Conservation (phyloP, 2,888 invertebrate genomes). For the Bellardia bayeri region DNA sequence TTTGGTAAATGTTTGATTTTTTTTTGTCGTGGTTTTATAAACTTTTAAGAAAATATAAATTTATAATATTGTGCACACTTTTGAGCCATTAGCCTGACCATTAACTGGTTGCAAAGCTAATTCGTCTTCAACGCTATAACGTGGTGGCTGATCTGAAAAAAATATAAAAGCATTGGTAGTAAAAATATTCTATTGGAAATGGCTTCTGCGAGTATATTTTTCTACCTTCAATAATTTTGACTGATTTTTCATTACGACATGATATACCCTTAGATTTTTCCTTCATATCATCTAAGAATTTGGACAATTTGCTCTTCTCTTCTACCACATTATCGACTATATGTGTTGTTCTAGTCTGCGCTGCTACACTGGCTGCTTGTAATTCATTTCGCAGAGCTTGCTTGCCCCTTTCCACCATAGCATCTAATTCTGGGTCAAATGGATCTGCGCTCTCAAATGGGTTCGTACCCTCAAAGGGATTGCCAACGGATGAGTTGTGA, state of each 20-base stretch:
- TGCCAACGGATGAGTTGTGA: conserved; percentile 78
- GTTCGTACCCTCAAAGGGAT: conserved; percentile 74
- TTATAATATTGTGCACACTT: conserved; percentile 83
- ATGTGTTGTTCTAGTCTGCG: conserved; percentile 62
- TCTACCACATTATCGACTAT: conserved; percentile 73
- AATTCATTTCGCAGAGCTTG: conserved; percentile 77
- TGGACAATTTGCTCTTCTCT: conserved; percentile 79
- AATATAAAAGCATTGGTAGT: conserved; percentile 10
- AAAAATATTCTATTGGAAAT: not conserved
- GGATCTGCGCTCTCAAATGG: conserved; percentile 73
- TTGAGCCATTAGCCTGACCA: conserved; percentile 78
- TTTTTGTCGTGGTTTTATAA: conserved; percentile 8
- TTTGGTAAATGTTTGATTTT: conserved; percentile 31
- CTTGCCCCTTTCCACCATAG: conserved; percentile 77
- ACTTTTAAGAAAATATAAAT: conserved; percentile 13
- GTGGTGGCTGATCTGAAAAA: conserved; percentile 80
- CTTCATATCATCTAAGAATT: conserved; percentile 80
- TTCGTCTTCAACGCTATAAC: conserved; percentile 76
- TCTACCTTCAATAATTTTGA: conserved; percentile 80
- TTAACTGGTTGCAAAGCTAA: conserved; percentile 73
- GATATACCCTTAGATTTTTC: conserved; percentile 78
- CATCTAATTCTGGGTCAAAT: conserved; percentile 78
- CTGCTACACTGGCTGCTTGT: conserved; percentile 75
- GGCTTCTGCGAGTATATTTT: not conserved
- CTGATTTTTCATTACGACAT: conserved; percentile 80